Evolutionary conservation across 1,140 invertebrate species (phyloP).

Genomic region (Pseudomyrmex cubaensis): DNA sequence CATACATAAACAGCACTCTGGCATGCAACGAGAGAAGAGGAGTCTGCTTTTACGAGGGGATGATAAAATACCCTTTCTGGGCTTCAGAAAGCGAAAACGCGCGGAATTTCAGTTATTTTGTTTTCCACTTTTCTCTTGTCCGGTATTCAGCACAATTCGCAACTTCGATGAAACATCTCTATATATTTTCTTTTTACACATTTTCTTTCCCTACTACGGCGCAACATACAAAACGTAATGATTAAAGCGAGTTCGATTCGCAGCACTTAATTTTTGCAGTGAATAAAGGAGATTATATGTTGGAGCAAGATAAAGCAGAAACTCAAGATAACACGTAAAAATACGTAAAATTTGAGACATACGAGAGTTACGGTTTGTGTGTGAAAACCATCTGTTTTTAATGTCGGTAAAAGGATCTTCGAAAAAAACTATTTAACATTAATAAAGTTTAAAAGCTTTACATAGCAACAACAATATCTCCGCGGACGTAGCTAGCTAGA

Average conservation of each 20-base stretch:
- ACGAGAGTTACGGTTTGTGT: neutral
- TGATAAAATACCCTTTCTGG: constrained; percentile 32
- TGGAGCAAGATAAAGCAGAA: no score
- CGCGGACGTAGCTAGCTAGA: neutral
- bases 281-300: neutral
- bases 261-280: constrained; percentile 1
- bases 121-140: constrained; percentile 23
- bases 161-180: constrained; percentile 8
- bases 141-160: constrained; percentile 33
- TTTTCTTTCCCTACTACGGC: neutral
- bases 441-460: neutral
- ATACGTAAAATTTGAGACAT: neutral
- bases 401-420: neutral
- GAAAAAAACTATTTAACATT: neutral
- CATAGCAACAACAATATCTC: neutral
- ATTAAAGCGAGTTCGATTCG: neutral
- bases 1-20: neutral
- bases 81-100: constrained; percentile 27
- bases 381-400: neutral
- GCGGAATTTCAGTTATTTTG: constrained; percentile 43
- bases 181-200: neutral
- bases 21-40: neutral
- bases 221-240: neutral
- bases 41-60: constrained; percentile 15
- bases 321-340: neutral